Percentiles rank a stretch among this genome's conserved stretches.
These are phyloP conservation scores for Sebastes oblongus DNA, from an alignment of 2,797 vertebrate genomes.

Conservation along the genomic window DNA sequence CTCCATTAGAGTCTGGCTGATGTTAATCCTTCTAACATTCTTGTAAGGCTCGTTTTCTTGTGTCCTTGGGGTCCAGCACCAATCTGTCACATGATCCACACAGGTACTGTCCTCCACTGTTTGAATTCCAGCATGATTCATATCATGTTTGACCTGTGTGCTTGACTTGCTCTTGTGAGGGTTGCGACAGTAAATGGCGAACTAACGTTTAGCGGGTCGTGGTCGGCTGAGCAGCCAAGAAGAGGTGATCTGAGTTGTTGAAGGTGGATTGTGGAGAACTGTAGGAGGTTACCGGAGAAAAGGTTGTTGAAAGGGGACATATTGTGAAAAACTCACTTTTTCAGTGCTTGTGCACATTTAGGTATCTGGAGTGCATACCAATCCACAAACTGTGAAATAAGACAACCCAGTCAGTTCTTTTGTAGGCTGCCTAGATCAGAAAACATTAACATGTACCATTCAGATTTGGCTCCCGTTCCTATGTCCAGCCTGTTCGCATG, in stretches of 20 bases:
- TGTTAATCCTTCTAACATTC: background rate
- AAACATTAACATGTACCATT: rapidly evolving
- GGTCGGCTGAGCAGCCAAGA: background rate
- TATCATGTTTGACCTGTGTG: background rate
- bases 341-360: background rate
- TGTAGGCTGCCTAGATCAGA: background rate
- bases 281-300: background rate
- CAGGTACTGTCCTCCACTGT: background rate
- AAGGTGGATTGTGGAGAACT: background rate
- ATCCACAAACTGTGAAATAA: background rate
- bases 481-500: background rate
- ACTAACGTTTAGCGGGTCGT: background rate
- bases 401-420: no score
- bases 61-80: background rate
- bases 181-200: background rate
- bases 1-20: background rate
- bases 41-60: background rate
- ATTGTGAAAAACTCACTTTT: background rate
- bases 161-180: background rate
- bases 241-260: background rate
- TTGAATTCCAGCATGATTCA: background rate
- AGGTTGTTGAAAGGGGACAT: background rate
- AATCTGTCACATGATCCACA: background rate
- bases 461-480: background rate
- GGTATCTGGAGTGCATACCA: background rate